Conservation (phyloP, 30 jellyfish, hydroid and myxozoan genomes). For the Pelagia noctiluca region DNA sequence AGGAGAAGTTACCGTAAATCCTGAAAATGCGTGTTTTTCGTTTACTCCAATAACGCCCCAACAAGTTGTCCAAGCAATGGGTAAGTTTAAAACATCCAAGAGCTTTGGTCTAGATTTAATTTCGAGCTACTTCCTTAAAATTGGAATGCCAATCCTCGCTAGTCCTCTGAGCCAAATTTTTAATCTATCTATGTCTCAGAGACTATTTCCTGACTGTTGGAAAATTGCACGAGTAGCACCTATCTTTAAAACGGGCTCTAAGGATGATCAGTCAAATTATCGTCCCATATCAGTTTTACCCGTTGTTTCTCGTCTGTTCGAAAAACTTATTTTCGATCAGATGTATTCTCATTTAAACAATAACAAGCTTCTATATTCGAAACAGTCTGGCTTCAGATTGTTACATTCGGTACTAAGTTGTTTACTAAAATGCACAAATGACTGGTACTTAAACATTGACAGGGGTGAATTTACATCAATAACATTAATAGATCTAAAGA, state of each 20-base stretch:
- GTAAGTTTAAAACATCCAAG: constrained; percentile 9
- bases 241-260: too few species aligned
- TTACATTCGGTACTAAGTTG: constrained; percentile 33
- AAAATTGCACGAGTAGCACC: constrained; percentile 36
- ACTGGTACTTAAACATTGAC: too few species aligned
- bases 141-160: too few species aligned
- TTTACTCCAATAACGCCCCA: constrained; percentile 26
- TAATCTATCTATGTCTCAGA: constrained; percentile 35
- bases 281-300: constrained; percentile 50
- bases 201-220: constrained; percentile 21
- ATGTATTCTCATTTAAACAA: constrained; percentile 22
- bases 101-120: constrained; percentile 35
- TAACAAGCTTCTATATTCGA: constrained; percentile 31
- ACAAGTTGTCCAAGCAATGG: constrained; percentile 46
- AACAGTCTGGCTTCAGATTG: constrained; percentile 51
- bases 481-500: too few species aligned
- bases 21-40: constrained; percentile 16
- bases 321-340: constrained; percentile 32
- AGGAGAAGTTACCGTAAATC: constrained; percentile 24
- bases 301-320: constrained; percentile 38
- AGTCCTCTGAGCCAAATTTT: too few species aligned
- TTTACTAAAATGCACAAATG: too few species aligned
- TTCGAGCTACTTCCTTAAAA: too few species aligned
- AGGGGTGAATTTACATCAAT: too few species aligned
- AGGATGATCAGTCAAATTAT: constrained; percentile 39